Evolutionary conservation across 37 sponge, comb jelly and placozoan species (phyloP), one percentile per base, ranked within the genome.

Genomic region (Beroe ovata): DNA sequence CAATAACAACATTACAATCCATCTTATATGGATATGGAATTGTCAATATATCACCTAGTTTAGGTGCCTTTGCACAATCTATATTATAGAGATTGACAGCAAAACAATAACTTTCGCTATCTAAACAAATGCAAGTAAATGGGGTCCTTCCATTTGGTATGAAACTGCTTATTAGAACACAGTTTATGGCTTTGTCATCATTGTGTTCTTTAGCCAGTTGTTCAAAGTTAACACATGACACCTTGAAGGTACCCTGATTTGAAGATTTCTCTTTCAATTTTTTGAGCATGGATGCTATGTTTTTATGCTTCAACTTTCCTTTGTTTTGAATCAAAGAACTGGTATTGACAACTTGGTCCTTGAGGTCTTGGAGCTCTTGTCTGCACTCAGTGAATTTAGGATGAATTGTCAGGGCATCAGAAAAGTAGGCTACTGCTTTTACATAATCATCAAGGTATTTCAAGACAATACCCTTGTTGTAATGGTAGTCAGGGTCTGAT

Each of bases 121-220:
- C 71, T 6, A 71, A 38, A 30, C 71, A 71, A 20, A 71, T 71
- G 34, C 71, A 71, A 4, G 41, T 26, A 40, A 77, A 77, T 11
- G 84, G 84, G 20, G 84, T 77, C 41, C 54, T 39, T 26, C 84
- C 84, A 41, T 42, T 42, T 37, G 84, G 84, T 21, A 77, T 35
- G 21, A 77, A 20, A 77, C 84, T 77, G 47, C 84, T 77, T 8
- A 77, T 42, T n/a, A 77, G 38, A 42, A 77, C 38, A 36, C 84
- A 77, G 54, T 77, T 77, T n/a, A 77, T 77, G 16, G 47, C 84
- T 25, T 77, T 77, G 84, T 77, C 84, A 23, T 77, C 54, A 42
- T 77, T 77, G 8, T 30, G 26, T 11, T 35, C 84, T 18, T 37
- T 40, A 4, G 8, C 25, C 16, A 77, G 47, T 22, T 77, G 3